phyloP scores from a whole-genome alignment of 2,888 invertebrate species.

The Epistrophe eligans region DNA sequence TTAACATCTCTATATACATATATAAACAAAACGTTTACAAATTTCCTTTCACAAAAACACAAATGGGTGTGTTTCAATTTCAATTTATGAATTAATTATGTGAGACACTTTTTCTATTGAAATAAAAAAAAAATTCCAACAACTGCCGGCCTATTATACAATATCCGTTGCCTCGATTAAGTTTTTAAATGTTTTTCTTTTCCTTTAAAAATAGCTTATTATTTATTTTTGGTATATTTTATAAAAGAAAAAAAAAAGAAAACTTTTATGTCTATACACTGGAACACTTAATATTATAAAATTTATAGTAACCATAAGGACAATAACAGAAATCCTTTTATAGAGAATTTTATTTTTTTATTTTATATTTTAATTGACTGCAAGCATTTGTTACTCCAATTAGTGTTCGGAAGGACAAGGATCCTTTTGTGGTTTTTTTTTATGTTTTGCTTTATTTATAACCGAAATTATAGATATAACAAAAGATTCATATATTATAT shows the following conservation, averaged over 20 bases:
- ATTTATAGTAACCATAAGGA: constrained; percentile 7
- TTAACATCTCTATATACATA: not conserved
- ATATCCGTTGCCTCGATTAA: constrained; percentile 28
- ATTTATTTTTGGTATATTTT: not conserved
- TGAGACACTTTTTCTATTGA: not conserved
- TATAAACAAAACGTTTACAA: constrained; percentile 29
- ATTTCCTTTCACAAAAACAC: constrained; percentile 42
- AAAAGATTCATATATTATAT: constrained; percentile 1
- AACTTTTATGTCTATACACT: constrained; percentile 10
- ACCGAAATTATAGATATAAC: constrained; percentile 1
- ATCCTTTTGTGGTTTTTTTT: constrained; percentile 56
- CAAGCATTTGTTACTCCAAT: constrained; percentile 73
- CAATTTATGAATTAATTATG: constrained; percentile 12
- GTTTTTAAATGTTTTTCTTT: constrained; percentile 5
- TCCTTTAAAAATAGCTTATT: constrained; percentile 2
- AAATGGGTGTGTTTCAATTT: constrained; percentile 60
- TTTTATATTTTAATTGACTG: constrained; percentile 57
- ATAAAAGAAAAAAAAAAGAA: not conserved
- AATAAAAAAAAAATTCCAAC: not conserved
- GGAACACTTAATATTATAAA: constrained; percentile 40
- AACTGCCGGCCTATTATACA: constrained; percentile 52
- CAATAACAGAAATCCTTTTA: constrained; percentile 40
- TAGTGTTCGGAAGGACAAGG: constrained; percentile 67
- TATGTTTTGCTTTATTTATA: constrained; percentile 58
- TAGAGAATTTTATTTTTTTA: constrained; percentile 45